phyloP scores from a whole-genome alignment of 2,888 invertebrate genomes.

The Ecdyonurus torrentis region DNA sequence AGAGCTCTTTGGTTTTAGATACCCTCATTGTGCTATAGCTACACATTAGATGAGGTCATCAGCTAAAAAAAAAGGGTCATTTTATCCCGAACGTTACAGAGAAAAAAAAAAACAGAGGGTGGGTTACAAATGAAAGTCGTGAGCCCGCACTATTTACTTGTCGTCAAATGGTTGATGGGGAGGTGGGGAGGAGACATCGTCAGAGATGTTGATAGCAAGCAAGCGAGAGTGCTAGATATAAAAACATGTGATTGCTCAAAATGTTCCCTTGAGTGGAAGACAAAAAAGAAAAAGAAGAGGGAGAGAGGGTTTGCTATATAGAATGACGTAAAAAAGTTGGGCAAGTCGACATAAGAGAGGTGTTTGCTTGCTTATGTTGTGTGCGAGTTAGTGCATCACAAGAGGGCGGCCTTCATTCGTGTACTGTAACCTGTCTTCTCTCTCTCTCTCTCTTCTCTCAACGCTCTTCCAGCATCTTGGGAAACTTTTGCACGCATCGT shows the following conservation, averaged over 20 bases:
- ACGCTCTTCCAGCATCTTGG: too few species aligned
- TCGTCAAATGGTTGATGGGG: neutral
- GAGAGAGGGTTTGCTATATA: neutral
- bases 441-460: too few species aligned
- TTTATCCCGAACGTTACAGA: neutral
- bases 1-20: too few species aligned
- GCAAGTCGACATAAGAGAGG: neutral
- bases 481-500: too few species aligned
- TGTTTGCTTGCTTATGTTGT: too few species aligned
- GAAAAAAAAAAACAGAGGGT: neutral
- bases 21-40: neutral
- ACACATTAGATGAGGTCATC: neutral
- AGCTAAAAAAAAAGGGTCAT: neutral
- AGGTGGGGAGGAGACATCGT: neutral
- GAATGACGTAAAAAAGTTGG: neutral
- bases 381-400: too few species aligned
- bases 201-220: neutral
- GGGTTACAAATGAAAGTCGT: neutral
- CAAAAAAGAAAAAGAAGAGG: neutral
- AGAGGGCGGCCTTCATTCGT: neutral
- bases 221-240: too few species aligned
- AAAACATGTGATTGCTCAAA: neutral
- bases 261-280: neutral
- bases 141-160: neutral
- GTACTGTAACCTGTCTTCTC: too few species aligned